A percentile compares a stretch with the other conserved stretches of the same genome.
Conservation (phyloP, 2,113 vertebrate species). For the Nothocercus nigrocapillus region DNA sequence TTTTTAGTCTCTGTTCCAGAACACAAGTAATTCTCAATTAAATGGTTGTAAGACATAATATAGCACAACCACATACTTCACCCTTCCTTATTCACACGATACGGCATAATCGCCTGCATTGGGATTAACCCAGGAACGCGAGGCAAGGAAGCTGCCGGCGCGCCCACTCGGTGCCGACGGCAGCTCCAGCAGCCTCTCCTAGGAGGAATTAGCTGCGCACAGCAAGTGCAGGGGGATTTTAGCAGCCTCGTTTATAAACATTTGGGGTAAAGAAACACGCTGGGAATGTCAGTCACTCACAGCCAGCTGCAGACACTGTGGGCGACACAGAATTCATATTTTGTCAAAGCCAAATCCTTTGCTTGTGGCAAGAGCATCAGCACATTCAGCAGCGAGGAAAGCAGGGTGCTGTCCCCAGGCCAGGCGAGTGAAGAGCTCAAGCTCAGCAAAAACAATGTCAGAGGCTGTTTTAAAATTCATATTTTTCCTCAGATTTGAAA, state of each 20-base stretch:
- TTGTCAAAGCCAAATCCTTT: neutral
- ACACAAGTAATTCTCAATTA: neutral
- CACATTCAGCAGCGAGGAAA: neutral
- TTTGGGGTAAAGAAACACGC: neutral
- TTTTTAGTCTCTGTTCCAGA: conserved; percentile 14
- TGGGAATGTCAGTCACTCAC: neutral
- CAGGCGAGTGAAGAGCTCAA: neutral
- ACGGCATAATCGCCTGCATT: fast-evolving
- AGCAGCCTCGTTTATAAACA: neutral
- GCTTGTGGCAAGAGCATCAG: neutral
- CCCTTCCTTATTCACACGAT: neutral
- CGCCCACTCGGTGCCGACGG: neutral
- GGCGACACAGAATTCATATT: neutral
- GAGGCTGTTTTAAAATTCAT: neutral
- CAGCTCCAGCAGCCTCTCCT: neutral
- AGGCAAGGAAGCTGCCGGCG: neutral
- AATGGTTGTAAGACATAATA: neutral
- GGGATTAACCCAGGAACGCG: neutral
- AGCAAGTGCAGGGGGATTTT: neutral
- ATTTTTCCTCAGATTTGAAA: neutral
- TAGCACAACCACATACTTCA: neutral
- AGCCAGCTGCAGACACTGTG: neutral
- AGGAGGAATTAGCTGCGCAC: neutral
- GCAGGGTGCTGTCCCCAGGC: neutral
- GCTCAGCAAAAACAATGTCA: neutral